Percentiles rank a stretch among this genome's conserved stretches.
These are phyloP conservation scores for Synchiropus splendidus DNA, from an alignment of 2,113 vertebrate genomes.

Conservation along the genomic window DNA sequence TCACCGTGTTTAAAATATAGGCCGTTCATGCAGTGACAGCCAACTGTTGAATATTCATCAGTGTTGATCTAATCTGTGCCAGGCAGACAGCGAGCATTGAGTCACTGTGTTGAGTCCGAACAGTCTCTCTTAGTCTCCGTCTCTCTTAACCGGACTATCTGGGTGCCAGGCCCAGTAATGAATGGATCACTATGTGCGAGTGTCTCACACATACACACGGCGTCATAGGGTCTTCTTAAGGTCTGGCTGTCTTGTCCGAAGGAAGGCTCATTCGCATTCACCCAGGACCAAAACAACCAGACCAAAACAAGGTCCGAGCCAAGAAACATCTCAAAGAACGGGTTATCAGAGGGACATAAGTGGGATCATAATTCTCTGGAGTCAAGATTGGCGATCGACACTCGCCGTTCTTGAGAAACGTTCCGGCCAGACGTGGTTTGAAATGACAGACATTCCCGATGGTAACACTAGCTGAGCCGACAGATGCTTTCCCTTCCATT, in stretches of 20 bases:
- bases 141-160: conserved; percentile 49
- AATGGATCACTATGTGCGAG: conserved; percentile 54
- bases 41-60: conserved; percentile 55
- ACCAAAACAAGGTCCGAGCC: conserved; percentile 43
- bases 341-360: not conserved
- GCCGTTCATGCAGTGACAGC: conserved; percentile 23
- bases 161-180: conserved; percentile 54
- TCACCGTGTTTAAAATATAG: conserved; percentile 20
- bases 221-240: conserved; percentile 29
- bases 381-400: too few species aligned
- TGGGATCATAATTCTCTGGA: too few species aligned
- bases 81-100: conserved; percentile 62
- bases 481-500: conserved; percentile 32
- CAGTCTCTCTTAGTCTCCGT: conserved; percentile 56
- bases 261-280: conserved; percentile 32
- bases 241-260: conserved; percentile 19
- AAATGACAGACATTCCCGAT: conserved; percentile 31
- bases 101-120: conserved; percentile 50
- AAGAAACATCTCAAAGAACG: not conserved
- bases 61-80: conserved; percentile 65
- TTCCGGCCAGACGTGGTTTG: conserved; percentile 32
- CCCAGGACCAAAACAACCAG: conserved; percentile 31
- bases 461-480: conserved; percentile 24
- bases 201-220: conserved; percentile 21
- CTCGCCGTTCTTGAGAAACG: conserved; percentile 23